Percentiles rank a stretch among this genome's conserved stretches.
phyloP scores from a whole-genome alignment of 2,888 invertebrate genomes.

The Oxytorus armatus region DNA sequence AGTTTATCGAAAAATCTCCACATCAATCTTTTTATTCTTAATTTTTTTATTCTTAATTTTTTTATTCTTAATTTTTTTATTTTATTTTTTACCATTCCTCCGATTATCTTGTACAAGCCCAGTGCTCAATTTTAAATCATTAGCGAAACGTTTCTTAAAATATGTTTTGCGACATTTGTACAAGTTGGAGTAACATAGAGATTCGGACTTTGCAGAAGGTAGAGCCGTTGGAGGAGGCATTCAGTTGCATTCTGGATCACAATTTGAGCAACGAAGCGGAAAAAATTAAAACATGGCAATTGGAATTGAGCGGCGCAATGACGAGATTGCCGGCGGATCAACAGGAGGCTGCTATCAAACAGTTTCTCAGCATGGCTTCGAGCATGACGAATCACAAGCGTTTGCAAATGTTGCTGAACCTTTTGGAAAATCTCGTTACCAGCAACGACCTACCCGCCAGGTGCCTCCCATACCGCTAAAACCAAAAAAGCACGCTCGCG shows the following conservation, averaged over 20 bases:
- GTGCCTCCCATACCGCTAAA: constrained; percentile 82
- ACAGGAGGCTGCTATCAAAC: constrained; percentile 90
- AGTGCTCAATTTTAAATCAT: too few relatives aligned
- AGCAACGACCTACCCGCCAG: constrained; percentile 90
- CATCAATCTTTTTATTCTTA: constrained; percentile 5
- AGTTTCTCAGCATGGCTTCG: constrained; percentile 91
- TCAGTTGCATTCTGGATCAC: constrained; percentile 94
- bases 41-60: too few relatives aligned
- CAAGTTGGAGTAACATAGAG: background rate
- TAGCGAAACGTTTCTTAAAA: background rate
- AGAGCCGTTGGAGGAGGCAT: constrained; percentile 94
- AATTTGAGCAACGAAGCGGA: constrained; percentile 89
- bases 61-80: too few relatives aligned
- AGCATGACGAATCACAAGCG: constrained; percentile 90
- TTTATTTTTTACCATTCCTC: too few relatives aligned
- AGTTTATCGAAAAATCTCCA: constrained; percentile 75
- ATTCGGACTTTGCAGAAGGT: constrained; percentile 87
- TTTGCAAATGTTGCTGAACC: constrained; percentile 90
- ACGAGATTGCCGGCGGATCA: constrained; percentile 89
- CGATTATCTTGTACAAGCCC: too few relatives aligned
- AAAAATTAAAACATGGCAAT: constrained; percentile 89
- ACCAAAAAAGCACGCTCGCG: background rate
- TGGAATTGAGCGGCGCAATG: constrained; percentile 89
- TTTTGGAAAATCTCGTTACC: constrained; percentile 91
- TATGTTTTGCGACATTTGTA: constrained; percentile 22